Evolutionary conservation across 2,113 vertebrate genomes (phyloP), one percentile per base, ranked within the genome.

Genomic region (Eublepharis macularius): DNA sequence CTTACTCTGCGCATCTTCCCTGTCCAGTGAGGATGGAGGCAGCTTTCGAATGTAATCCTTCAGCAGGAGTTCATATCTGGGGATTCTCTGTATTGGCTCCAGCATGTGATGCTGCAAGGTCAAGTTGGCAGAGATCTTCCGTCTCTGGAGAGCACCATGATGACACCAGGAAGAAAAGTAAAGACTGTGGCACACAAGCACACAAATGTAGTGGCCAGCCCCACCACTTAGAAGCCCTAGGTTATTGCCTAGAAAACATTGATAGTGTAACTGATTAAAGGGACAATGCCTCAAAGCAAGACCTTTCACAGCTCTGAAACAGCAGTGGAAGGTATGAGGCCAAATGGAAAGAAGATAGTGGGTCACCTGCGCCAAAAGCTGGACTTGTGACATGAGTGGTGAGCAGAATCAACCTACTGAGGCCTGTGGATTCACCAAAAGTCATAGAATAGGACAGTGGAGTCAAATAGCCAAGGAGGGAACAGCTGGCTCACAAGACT

Each of bases 81-180:
- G 98, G n/a, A 98, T 96, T 85, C 98, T 97, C 94, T 98, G 98
- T 85, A 99, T 97, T 0, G 98, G 98, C 10, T 99, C 98, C 95
- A 98, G 89, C 96, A 97, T 96, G 91, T 96, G 96, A 89, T 97
- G 96, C 85, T 97, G 96, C 90, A 97, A 94, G 0, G 96, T 98
- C 70, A 98, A 95, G 90, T 90, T 97, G 80, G 96, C 94, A 0
- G 97, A 98, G 73, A 93, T 94, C 73, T 97, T 95, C 90, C 91
- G 96, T 90, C 91, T 97, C 98, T 98, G 82, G 54, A 45, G 34
- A 51, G 24, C 79, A 34, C 54, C 69, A 80, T 0, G n/a, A 84
- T 1, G 0, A 4, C 36, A 12, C 47, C 0, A 0, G 78, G 70
- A 74, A 84, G 32, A 90, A 68, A 26, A 83, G 45, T 76, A 3